Evolutionary conservation across 2,113 vertebrate genomes (phyloP).

Genomic region (Calyptomena viridis): DNA sequence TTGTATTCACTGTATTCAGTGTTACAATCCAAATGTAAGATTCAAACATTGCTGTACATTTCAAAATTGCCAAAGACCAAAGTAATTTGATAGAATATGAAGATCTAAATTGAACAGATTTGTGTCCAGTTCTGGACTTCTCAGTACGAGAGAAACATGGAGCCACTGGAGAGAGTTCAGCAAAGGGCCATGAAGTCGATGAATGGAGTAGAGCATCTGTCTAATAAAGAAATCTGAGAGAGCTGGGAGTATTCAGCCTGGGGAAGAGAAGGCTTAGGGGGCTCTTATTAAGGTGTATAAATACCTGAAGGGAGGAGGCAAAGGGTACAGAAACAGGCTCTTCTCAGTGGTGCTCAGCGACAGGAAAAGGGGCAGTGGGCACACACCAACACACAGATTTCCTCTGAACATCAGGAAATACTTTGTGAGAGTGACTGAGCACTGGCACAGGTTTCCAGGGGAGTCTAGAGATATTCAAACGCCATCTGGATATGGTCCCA

Average conservation of each 20-base stretch:
- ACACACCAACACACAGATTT: background rate
- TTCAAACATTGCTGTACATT: background rate
- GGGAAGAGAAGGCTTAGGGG: background rate
- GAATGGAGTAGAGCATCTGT: background rate
- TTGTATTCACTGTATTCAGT: background rate
- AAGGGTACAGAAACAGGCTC: background rate
- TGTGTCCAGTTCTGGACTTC: background rate
- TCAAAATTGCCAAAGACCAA: background rate
- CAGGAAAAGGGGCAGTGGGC: background rate
- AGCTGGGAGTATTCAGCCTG: background rate
- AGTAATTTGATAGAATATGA: background rate
- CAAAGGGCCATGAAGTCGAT: background rate
- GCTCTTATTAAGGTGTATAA: background rate
- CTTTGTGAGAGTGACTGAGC: background rate
- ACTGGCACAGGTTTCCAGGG: background rate
- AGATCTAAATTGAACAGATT: background rate
- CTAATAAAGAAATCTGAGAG: background rate
- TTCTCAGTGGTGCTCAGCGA: background rate
- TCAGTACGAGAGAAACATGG: fast-evolving
- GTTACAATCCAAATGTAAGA: background rate
- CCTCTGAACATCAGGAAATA: background rate
- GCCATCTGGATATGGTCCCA: fast-evolving
- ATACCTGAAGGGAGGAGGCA: background rate
- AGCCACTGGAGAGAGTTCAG: background rate
- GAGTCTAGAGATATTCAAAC: background rate